These are phyloP conservation scores for Lasioglossum oenotherae DNA, from an alignment of 2,888 invertebrate genomes.

Conservation along the genomic window DNA sequence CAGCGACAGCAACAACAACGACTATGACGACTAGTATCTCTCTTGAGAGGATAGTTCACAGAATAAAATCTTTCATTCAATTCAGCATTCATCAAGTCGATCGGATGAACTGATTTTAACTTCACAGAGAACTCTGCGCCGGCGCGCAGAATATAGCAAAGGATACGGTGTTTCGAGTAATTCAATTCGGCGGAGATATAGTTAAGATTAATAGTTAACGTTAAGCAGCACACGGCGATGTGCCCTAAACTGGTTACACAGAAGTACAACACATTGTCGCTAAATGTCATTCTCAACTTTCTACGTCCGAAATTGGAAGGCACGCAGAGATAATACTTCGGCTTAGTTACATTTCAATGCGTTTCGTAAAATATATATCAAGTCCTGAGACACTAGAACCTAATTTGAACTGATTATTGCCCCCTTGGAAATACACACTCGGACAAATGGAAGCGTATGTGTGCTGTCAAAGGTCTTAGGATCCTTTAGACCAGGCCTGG, in stretches of 20 bases:
- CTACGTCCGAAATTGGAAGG: background rate
- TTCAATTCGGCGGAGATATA: background rate
- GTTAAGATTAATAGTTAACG: constrained; percentile 3
- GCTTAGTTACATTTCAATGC: background rate
- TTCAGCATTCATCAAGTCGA: constrained; percentile 54
- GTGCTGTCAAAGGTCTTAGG: background rate
- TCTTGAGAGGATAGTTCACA: constrained; percentile 55
- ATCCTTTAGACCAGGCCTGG: no score
- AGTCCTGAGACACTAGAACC: background rate
- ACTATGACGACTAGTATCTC: constrained; percentile 68
- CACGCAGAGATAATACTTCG: no score
- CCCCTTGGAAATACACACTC: background rate
- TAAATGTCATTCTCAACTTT: background rate
- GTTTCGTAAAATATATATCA: background rate
- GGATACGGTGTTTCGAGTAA: background rate
- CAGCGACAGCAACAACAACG: constrained; percentile 74
- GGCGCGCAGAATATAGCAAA: background rate
- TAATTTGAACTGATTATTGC: background rate
- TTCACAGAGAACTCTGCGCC: background rate
- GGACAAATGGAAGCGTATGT: constrained; percentile 2
- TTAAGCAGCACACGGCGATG: constrained; percentile 32
- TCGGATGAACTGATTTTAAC: constrained; percentile 22
- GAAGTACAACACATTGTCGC: background rate
- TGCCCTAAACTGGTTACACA: background rate
- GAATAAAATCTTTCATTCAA: constrained; percentile 54